These are phyloP conservation scores for Stictocephala bisonia DNA, from an alignment of 2,888 invertebrate genomes.

Conservation along the genomic window DNA sequence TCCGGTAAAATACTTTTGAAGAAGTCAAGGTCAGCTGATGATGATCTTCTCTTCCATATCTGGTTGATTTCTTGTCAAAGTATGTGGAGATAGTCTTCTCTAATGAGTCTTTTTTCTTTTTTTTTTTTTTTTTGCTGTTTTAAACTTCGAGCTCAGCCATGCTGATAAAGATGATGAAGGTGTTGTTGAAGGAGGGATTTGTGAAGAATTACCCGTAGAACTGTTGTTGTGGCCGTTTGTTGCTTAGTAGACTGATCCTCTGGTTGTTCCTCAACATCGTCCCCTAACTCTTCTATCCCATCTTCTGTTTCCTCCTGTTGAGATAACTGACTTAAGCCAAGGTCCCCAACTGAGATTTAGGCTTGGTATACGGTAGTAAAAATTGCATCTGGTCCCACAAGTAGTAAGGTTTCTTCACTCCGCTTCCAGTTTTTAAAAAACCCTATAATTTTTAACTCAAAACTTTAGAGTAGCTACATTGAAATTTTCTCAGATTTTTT, in stretches of 20 bases:
- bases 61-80: neutral
- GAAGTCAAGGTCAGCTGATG: no score
- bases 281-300: neutral
- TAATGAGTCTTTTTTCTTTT: neutral
- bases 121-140: no score
- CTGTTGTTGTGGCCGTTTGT: neutral
- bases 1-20: neutral
- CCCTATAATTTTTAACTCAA: no score
- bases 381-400: conserved; percentile 17
- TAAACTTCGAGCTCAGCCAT: neutral
- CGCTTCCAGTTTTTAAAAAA: no score
- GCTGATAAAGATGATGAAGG: neutral
- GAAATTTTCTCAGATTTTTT: no score
- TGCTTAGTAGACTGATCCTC: neutral
- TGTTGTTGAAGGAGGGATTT: no score
- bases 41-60: no score
- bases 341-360: conserved; percentile 2
- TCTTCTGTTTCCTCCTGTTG: neutral
- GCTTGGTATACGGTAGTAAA: conserved; percentile 20
- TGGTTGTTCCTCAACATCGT: neutral
- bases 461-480: no score
- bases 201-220: no score
- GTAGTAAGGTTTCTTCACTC: conserved; percentile 10
- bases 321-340: neutral
- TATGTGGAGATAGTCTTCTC: neutral